Percentiles rank a stretch among this genome's conserved stretches.
Evolutionary conservation across 2,797 vertebrate species (phyloP).

Genomic region (Sebastes goodei): DNA sequence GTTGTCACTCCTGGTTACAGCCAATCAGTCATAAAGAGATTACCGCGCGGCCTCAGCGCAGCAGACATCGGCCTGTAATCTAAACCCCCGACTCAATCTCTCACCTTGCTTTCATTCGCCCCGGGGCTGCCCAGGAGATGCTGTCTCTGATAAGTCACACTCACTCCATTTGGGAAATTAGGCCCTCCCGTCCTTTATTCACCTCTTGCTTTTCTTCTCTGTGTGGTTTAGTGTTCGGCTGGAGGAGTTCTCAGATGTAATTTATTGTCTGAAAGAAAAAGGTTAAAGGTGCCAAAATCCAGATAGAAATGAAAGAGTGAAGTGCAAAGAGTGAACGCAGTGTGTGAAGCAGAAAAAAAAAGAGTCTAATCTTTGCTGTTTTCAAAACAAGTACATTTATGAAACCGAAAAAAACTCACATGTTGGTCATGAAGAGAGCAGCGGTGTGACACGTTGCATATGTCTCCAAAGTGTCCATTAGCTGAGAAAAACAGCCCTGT

Average conservation of each 20-base stretch:
- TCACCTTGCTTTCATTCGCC: constrained; percentile 44
- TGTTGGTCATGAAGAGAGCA: background rate
- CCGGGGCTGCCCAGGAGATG: constrained; percentile 38
- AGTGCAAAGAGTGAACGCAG: background rate
- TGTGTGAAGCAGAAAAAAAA: background rate
- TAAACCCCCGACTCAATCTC: constrained; percentile 32
- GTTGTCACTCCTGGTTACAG: constrained; percentile 52
- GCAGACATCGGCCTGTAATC: constrained; percentile 62
- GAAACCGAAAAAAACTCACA: background rate
- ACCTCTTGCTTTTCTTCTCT: background rate
- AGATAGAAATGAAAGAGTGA: background rate
- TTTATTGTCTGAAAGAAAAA: background rate
- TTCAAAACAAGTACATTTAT: background rate
- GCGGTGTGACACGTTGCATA: background rate
- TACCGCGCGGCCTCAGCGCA: background rate
- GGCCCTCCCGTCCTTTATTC: constrained; percentile 24
- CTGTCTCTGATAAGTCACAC: constrained; percentile 46
- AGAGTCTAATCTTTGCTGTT: background rate
- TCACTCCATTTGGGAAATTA: constrained; percentile 57
- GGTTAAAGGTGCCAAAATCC: background rate
- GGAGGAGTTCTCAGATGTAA: background rate
- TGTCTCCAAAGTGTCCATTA: background rate
- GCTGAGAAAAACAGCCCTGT: background rate
- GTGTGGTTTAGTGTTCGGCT: background rate
- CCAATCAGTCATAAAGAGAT: constrained; percentile 32